phyloP scores from a whole-genome alignment of 2,113 vertebrate genomes.

The Pygathrix nemaeus region DNA sequence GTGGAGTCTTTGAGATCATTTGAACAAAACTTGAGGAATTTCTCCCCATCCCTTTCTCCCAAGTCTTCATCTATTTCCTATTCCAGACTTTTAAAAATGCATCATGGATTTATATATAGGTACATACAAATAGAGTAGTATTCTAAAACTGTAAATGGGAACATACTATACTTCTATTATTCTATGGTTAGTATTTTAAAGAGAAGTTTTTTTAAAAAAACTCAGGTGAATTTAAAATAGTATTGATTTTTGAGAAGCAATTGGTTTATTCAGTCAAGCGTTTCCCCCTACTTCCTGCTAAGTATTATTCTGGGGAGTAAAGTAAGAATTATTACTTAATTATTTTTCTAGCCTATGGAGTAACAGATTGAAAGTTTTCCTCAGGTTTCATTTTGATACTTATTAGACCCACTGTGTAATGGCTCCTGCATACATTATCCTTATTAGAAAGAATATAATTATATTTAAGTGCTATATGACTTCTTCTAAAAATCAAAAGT shows the following conservation, averaged over 20 bases:
- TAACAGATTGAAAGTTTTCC: not conserved
- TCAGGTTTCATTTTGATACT: not conserved
- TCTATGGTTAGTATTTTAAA: slow-evolving; percentile 45
- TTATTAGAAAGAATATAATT: not conserved
- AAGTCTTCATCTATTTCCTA: not conserved
- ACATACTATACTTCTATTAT: not conserved
- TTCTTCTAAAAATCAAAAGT: not conserved
- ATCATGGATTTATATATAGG: not conserved
- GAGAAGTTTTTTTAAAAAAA: not conserved
- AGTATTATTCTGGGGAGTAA: not conserved
- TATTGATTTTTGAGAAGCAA: not conserved
- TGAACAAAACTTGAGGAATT: not conserved
- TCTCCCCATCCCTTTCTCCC: not conserved
- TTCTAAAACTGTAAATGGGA: slow-evolving; percentile 28
- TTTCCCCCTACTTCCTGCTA: not conserved
- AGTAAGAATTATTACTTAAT: not conserved
- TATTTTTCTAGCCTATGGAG: not conserved
- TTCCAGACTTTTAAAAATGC: not conserved
- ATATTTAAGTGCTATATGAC: not conserved
- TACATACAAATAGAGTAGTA: not conserved
- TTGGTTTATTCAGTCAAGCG: not conserved
- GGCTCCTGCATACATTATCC: not conserved
- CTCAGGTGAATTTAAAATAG: not conserved
- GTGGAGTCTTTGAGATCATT: not conserved
- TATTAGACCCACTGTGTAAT: not conserved